Evolutionary conservation across 2,888 invertebrate species (phyloP).

Genomic region (Ectobius pallidus): DNA sequence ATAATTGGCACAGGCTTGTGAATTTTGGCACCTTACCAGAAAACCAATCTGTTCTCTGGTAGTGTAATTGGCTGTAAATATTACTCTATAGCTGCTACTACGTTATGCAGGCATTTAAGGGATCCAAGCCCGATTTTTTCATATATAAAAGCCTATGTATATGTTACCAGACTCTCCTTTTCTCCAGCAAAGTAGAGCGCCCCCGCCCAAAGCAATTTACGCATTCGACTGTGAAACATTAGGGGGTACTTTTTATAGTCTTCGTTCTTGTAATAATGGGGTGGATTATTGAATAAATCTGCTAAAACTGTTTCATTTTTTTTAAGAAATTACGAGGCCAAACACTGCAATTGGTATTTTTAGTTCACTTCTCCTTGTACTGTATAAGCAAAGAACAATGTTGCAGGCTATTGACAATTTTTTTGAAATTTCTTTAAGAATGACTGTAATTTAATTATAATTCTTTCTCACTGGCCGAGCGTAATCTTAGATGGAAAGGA

Average conservation of each 20-base stretch:
- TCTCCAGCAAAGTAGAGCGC: neutral
- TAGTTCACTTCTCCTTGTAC: too few relatives aligned
- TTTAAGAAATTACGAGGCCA: too few relatives aligned
- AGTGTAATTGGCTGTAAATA: slow-evolving; percentile 42
- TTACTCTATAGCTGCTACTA: slow-evolving; percentile 27
- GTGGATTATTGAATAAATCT: neutral
- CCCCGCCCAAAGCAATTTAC: slow-evolving; percentile 26
- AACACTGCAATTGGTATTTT: too few relatives aligned
- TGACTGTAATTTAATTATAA: too few relatives aligned
- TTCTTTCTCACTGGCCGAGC: too few relatives aligned
- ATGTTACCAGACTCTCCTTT: neutral
- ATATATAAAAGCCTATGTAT: slow-evolving; percentile 6
- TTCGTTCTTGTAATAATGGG: neutral
- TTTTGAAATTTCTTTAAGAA: too few relatives aligned
- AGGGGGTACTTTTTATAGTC: slow-evolving; percentile 3
- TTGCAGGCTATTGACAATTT: too few relatives aligned
- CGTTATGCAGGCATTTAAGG: slow-evolving; percentile 1
- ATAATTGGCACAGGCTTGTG: slow-evolving; percentile 34
- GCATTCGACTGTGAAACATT: slow-evolving; percentile 34
- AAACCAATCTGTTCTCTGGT: slow-evolving; percentile 36
- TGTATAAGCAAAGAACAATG: too few relatives aligned
- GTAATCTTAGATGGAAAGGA: too few relatives aligned
- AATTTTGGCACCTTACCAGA: slow-evolving; percentile 39
- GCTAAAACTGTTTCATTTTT: neutral
- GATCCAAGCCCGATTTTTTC: slow-evolving; percentile 9